A percentile compares a stretch with the other conserved stretches of the same genome.
These are phyloP conservation scores for Furnarius figulus DNA, from an alignment of 2,113 vertebrate genomes.

Conservation along the genomic window DNA sequence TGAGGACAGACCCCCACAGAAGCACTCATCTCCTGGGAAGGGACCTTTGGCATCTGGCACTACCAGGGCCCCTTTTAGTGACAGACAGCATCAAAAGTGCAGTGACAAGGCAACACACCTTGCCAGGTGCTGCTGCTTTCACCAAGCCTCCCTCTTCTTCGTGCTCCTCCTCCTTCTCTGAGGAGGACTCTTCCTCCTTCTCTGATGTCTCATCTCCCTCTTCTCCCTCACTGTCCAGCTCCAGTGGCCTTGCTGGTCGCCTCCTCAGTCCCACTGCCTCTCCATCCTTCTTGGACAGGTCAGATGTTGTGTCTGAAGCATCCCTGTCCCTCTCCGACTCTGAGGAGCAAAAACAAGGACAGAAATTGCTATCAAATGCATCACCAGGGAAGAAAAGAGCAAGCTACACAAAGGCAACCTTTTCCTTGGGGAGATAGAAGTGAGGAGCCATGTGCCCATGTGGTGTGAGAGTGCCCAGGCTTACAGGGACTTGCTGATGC, in stretches of 20 bases:
- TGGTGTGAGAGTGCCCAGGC: background rate
- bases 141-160: slow-evolving; percentile 74
- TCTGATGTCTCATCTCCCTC: slow-evolving; percentile 87
- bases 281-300: slow-evolving; percentile 84
- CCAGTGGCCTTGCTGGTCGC: slow-evolving; percentile 84
- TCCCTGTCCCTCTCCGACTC: slow-evolving; percentile 79
- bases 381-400: background rate
- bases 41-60: background rate
- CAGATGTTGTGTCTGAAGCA: slow-evolving; percentile 74
- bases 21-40: background rate
- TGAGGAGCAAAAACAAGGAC: slow-evolving; percentile 16
- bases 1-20: background rate
- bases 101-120: slow-evolving; percentile 70
- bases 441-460: background rate
- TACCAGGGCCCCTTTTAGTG: background rate
- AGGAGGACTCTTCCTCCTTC: slow-evolving; percentile 84
- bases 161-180: slow-evolving; percentile 86
- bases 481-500: background rate
- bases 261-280: slow-evolving; percentile 78
- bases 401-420: background rate
- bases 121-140: slow-evolving; percentile 71
- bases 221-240: slow-evolving; percentile 95
- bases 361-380: background rate
- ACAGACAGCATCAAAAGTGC: background rate
- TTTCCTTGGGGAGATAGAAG: background rate